A percentile compares a stretch with the other conserved stretches of the same genome.
Conservation (phyloP, 1,140 invertebrate genomes). For the Temnothorax nylanderi region DNA sequence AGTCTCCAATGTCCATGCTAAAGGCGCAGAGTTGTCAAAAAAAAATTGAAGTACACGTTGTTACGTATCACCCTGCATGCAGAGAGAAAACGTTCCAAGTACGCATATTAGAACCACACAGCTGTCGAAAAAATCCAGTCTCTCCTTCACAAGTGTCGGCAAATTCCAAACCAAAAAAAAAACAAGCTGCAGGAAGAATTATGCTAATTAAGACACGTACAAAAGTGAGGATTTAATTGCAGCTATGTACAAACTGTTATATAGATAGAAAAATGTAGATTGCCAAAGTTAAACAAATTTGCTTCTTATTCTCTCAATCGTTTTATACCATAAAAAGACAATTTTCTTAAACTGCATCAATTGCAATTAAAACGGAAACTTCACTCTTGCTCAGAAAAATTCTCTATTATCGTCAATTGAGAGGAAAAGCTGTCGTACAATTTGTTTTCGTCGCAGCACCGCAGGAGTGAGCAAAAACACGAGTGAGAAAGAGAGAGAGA, state of each 20-base stretch:
- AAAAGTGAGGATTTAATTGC: background rate
- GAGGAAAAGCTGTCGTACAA: background rate
- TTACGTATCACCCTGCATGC: background rate
- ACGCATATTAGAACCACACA: conserved; percentile 78
- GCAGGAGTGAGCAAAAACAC: background rate
- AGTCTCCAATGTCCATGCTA: conserved; percentile 10
- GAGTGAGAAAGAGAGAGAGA: background rate
- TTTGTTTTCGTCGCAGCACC: background rate
- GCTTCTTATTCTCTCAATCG: background rate
- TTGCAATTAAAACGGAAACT: background rate
- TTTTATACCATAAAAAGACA: background rate
- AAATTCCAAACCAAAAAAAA: background rate
- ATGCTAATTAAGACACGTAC: background rate
- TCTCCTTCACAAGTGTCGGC: background rate
- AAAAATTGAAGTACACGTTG: background rate
- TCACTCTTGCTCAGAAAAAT: background rate
- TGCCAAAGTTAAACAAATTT: background rate
- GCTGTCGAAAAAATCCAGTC: conserved; percentile 7
- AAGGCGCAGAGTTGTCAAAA: background rate
- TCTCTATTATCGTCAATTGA: background rate
- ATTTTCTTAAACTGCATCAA: background rate
- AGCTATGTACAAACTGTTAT: background rate
- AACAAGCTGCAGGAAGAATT: background rate
- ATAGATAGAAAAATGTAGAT: background rate
- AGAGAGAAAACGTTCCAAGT: conserved; percentile 78